Conservation (phyloP, 2,888 invertebrate species). For the Nudaria mundana region DNA sequence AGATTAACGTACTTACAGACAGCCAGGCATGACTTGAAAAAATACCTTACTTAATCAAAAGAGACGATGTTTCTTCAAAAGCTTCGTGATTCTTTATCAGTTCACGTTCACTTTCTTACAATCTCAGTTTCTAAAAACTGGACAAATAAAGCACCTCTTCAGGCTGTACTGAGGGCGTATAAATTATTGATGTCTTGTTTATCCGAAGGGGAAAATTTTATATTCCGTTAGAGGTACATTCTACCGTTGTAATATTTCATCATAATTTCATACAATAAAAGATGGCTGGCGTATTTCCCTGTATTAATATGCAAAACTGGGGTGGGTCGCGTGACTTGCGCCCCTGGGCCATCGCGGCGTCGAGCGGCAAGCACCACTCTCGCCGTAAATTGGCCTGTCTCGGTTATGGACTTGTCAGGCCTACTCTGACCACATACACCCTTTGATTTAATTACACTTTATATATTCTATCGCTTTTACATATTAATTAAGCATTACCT, state of each 20-base stretch:
- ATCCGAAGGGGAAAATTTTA: too few species aligned
- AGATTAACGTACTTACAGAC: too few species aligned
- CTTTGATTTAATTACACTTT: conserved; percentile 32
- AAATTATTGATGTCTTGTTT: too few species aligned
- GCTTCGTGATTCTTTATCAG: too few species aligned
- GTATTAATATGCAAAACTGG: conserved; percentile 35
- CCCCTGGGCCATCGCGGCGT: conserved; percentile 33
- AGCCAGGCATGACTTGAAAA: too few species aligned
- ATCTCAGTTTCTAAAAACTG: too few species aligned
- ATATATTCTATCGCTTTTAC: conserved; percentile 18
- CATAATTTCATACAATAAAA: conserved; percentile 25
- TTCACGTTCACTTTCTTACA: too few species aligned
- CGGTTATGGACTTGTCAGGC: conserved; percentile 31
- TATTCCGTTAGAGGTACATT: too few species aligned
- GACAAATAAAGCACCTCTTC: too few species aligned
- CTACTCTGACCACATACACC: conserved; percentile 12
- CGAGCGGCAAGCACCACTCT: conserved; percentile 33
- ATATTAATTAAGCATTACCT: conserved; percentile 13
- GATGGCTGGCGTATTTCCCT: conserved; percentile 21
- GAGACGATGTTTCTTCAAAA: too few species aligned
- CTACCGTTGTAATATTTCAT: conserved; percentile 9
- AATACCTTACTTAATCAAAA: too few species aligned
- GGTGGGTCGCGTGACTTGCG: conserved; percentile 54
- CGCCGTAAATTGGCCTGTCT: conserved; percentile 36
- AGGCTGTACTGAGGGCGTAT: too few species aligned